Base-by-base conservation (phyloP, 1,140 invertebrate genomes). In the Paralvinella palmiformis region DNA sequence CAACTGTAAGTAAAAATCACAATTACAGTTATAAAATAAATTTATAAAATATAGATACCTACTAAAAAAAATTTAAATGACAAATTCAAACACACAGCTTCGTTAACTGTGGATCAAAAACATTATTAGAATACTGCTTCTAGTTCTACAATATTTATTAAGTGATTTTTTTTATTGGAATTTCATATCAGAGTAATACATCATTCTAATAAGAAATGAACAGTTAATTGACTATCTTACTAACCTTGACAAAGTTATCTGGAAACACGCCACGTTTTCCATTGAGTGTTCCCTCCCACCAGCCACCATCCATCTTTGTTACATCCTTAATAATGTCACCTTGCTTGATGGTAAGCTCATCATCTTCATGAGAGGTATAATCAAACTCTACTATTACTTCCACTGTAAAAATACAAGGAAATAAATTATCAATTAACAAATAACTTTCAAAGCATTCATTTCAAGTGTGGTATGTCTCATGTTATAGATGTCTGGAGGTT, bases 291-390 rank as follows among this genome's bases (percentile, higher is more conserved):
- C 82, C 82, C 56, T 82, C 79, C 72, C 77, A 81, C 82, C 82
- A 83, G 13, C 82, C 82, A 50, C 80, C 81, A 56, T 82, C 79
- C 27, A 73, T 67, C 61, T 67, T 91, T 33, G 86, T 88, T 36
- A 98, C 79, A 62, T 98, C 84, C 6, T 86, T 90, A 65, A 99
- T 89, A 20, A 96, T 84, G 72, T 98, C 93, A 33, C 92, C 94
- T 78, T 94, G 91, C 64, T 85, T 86, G 33, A 99, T 80, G 1
- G 88, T 88, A 63, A 99, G 80, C 81, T 98, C 96, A 82, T 98
- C 80, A 37, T 73, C 68, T 60, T 81, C 75, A 59, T 76, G 73
- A n/a, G 79, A 78, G 13, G 69, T 69, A 67, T 82, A 82, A 33
- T 78, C 75, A 73, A 70, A 81, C 62, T 80, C 77, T n/a, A 80